Percentiles rank a stretch among this genome's conserved stretches.
These are phyloP conservation scores for Gallinago undulata DNA, from an alignment of 2,113 vertebrate species.

Conservation along the genomic window DNA sequence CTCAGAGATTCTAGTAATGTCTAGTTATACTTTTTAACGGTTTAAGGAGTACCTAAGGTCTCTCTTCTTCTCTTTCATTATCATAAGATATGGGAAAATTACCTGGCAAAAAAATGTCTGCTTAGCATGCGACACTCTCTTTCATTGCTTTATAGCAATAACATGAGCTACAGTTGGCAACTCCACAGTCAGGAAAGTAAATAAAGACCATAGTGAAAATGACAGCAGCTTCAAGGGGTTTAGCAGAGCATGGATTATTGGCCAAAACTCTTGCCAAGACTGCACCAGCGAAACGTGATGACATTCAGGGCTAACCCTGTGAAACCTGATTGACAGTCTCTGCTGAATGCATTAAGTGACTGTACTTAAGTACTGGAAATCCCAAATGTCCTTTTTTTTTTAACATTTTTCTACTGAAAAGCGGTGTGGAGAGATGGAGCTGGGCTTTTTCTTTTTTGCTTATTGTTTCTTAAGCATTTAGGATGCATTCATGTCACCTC, in stretches of 20 bases:
- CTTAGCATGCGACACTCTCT: not conserved
- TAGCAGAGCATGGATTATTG: not conserved
- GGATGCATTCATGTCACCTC: not conserved
- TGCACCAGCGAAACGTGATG: not conserved
- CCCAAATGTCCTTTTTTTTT: not conserved
- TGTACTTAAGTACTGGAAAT: not conserved
- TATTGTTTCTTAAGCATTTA: slow-evolving; percentile 5
- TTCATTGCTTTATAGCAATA: not conserved
- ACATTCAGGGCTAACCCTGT: not conserved
- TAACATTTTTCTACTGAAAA: not conserved
- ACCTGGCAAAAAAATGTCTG: not conserved
- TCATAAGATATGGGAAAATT: not conserved
- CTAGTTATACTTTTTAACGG: not conserved
- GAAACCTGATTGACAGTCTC: not conserved
- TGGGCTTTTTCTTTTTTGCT: not conserved
- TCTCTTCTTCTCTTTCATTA: not conserved
- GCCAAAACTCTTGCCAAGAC: not conserved
- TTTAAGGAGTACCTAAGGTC: not conserved
- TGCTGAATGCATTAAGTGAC: not conserved
- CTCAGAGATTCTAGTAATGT: not conserved
- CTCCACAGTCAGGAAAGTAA: not conserved
- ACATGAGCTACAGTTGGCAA: not conserved
- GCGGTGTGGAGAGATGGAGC: not conserved
- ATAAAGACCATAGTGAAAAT: not conserved
- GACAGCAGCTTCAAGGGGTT: not conserved